These are phyloP conservation scores for Lophura nycthemera DNA, from an alignment of 2,113 vertebrate species.

Conservation along the genomic window DNA sequence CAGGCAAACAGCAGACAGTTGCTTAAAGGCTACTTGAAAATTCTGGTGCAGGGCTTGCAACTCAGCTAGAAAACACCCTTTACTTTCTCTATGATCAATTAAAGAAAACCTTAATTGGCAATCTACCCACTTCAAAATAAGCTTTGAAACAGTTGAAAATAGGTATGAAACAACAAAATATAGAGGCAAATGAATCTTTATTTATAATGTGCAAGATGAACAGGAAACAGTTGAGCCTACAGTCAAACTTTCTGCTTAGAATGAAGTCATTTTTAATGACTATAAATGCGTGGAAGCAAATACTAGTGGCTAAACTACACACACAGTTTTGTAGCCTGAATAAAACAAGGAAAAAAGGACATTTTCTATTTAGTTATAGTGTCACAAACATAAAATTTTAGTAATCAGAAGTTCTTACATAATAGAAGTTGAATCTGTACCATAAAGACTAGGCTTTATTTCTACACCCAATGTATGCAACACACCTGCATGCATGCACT, in stretches of 20 bases:
- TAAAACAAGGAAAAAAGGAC: background rate
- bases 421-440: background rate
- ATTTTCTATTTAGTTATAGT: background rate
- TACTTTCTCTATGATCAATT: background rate
- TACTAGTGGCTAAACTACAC: background rate
- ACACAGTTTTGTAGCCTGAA: background rate
- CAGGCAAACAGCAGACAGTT: background rate
- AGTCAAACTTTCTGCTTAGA: background rate
- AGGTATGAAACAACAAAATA: background rate
- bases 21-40: slow-evolving; percentile 35
- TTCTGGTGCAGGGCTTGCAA: background rate
- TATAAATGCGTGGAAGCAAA: background rate
- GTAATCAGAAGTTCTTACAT: background rate
- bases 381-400: background rate
- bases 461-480: background rate
- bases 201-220: background rate
- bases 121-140: slow-evolving; percentile 6
- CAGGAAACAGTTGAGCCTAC: background rate
- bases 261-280: background rate
- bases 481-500: fast-evolving
- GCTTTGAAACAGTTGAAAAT: slow-evolving; percentile 7
- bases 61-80: background rate
- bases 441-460: background rate
- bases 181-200: background rate
- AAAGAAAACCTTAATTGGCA: slow-evolving; percentile 16